Conservation (phyloP, 2,113 vertebrate genomes). For the Macaca fascicularis region DNA sequence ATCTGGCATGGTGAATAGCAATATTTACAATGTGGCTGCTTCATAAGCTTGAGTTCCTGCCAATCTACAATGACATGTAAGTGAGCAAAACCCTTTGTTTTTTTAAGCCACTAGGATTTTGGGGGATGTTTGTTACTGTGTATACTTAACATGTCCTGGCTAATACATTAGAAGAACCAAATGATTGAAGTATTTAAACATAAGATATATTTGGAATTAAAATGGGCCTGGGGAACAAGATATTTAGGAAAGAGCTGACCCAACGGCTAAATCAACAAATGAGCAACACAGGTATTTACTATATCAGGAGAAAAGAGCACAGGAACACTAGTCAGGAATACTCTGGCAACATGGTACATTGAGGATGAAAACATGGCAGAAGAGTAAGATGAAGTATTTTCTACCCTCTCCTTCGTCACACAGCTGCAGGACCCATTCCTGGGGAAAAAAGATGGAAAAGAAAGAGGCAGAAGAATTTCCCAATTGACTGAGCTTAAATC, state of each 20-base stretch:
- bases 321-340: not conserved
- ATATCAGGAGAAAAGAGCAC: not conserved
- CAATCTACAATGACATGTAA: not conserved
- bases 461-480: not conserved
- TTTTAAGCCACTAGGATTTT: slow-evolving; percentile 23
- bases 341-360: not conserved
- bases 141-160: not conserved
- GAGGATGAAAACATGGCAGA: not conserved
- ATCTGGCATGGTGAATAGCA: not conserved
- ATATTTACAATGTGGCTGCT: not conserved
- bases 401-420: not conserved
- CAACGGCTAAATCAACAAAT: not conserved
- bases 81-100: not conserved
- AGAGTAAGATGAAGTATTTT: not conserved
- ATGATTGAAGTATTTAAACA: slow-evolving; percentile 26
- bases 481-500: not conserved
- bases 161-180: not conserved
- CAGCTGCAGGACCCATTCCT: not conserved
- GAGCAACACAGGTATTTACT: not conserved
- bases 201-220: slow-evolving; percentile 7
- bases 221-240: not conserved
- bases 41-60: not conserved
- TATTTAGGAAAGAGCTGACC: not conserved
- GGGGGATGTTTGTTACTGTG: not conserved
- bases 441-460: not conserved